Evolutionary conservation across 35 echinoderm and acorn worm species (phyloP), one percentile per base, ranked within the genome.

Genomic region (Strongylocentrotus purpuratus): DNA sequence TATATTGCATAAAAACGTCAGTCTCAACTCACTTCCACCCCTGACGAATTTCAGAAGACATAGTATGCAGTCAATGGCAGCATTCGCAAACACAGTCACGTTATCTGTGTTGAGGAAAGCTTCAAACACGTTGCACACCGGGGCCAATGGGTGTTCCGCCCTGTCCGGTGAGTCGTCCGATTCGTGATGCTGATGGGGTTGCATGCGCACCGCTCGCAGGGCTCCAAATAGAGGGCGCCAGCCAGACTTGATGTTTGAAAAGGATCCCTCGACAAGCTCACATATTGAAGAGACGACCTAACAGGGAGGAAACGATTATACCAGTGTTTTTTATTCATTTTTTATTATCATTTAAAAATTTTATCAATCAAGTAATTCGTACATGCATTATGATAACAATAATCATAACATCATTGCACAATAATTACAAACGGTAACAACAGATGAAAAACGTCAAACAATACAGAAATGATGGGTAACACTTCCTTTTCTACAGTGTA

Each of bases 171-270:
- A 87, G 86, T 91, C 96, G 32, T 86, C 32, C 0, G 90, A 85
- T n/a, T 50, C 45, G 13, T n/a, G 92, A 12, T 88, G 94, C 86
- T 91, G 94, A 48, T 46, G 59, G 14, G 96, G 65, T 18, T 96
- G 95, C 48, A 98, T 95, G 41, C 97, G 95, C 1, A 99, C 98
- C 9, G 98, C 98, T 7, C 98, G 94, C 91, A 99, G 96, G 8
- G 98, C 95, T 18, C 98, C 97, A 96, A 99, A 98, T 33, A 99
- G 95, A 95, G 98, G 98, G 78, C 98, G 97, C 98, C 98, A 99
- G 86, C 98, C 98, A 46, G 98, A 99, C 86, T 98, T 97, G 86
- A 98, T 98, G 58, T 99, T 98, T 15, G 96, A 95, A 31, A 97
- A 97, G n/a, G 97, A 98, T 15, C 95, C 98, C 61, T 98, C 98